These are phyloP conservation scores for Tipula unca DNA, from an alignment of 2,888 invertebrate genomes.

Conservation along the genomic window DNA sequence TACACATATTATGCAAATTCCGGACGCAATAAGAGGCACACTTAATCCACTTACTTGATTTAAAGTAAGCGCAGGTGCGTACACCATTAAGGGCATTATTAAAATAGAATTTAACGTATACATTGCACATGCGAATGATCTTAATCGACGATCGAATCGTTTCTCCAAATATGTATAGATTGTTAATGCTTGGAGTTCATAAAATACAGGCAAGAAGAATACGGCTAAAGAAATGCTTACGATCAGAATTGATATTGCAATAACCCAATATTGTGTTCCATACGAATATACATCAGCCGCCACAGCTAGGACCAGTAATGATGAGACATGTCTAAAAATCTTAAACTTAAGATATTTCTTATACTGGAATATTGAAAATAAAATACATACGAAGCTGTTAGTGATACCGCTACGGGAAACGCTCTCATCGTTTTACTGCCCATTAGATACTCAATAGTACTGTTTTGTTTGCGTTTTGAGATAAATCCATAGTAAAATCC, in stretches of 20 bases:
- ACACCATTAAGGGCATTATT: constrained; percentile 57
- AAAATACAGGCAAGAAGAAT: constrained; percentile 56
- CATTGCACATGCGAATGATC: constrained; percentile 51
- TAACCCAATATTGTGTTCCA: constrained; percentile 43
- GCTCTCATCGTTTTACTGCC: constrained; percentile 58
- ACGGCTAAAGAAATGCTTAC: constrained; percentile 26
- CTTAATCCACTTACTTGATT: constrained; percentile 61
- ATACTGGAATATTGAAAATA: background rate
- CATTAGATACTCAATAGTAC: constrained; percentile 58
- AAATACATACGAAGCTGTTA: constrained; percentile 57
- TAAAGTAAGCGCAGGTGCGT: constrained; percentile 61
- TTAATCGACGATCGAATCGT: constrained; percentile 47
- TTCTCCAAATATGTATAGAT: constrained; percentile 60
- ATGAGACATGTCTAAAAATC: constrained; percentile 18
- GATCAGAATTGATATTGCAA: constrained; percentile 37
- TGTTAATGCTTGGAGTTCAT: constrained; percentile 59
- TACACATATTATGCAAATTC: constrained; percentile 48
- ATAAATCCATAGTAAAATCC: constrained; percentile 52
- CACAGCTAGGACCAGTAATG: constrained; percentile 30
- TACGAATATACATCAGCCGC: constrained; percentile 46
- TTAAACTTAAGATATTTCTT: background rate
- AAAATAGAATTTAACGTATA: constrained; percentile 52
- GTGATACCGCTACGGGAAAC: constrained; percentile 59
- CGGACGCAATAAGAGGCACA: constrained; percentile 55
- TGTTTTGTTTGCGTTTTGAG: constrained; percentile 45